Base-by-base conservation (phyloP, 1,140 invertebrate species). In the Diabrotica undecimpunctata region DNA sequence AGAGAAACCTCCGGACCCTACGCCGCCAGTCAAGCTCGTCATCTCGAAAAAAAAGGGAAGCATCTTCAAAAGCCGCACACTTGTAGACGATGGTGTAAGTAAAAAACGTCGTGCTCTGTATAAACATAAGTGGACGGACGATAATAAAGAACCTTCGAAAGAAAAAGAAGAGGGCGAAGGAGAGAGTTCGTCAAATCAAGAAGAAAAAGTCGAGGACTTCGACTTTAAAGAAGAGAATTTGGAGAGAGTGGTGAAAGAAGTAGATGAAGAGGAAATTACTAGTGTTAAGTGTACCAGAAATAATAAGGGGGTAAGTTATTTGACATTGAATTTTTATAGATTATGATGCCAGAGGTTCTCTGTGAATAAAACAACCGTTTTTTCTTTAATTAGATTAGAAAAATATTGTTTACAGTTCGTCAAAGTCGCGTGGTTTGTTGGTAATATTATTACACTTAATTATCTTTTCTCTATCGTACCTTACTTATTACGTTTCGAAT, bases 111-210 rank as follows among this genome's bases (percentile, higher is more conserved):
- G 90, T 11, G 90, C 90, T 62, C 79, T 94, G 11, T 95, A 94
- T 73, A 92, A 89, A 79, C 91, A 94, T 79, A 93, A 92, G 79
- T 94, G 92, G 92, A 87, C 86, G 66, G 90, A 91, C 76, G 88
- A 76, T 60, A 65, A 64, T 65, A 72, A 77, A 9, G 57, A 56
- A 38, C 66, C 68, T 53, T 72, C 69, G 46, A 64, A 70, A 11
- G 70, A 70, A 55, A 82, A 81, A 8, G 54, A 52, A 41, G 66
- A 69, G 55, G 74, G 70, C 53, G 65, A 69, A 10, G 69, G 69
- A 52, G 79, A 82, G 81, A 73, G 81, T 75, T 62, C 81, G 76
- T 25, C 75, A 78, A 66, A 68, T 65, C 8, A 2, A 12, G 12
- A 60, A 60, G 25, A 55, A 64, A 56, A 67, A 65, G 13, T 64